A percentile compares a stretch with the other conserved stretches of the same genome.
These are phyloP conservation scores for Drosophila obscura DNA, from an alignment of 1,140 invertebrate species.

Conservation along the genomic window DNA sequence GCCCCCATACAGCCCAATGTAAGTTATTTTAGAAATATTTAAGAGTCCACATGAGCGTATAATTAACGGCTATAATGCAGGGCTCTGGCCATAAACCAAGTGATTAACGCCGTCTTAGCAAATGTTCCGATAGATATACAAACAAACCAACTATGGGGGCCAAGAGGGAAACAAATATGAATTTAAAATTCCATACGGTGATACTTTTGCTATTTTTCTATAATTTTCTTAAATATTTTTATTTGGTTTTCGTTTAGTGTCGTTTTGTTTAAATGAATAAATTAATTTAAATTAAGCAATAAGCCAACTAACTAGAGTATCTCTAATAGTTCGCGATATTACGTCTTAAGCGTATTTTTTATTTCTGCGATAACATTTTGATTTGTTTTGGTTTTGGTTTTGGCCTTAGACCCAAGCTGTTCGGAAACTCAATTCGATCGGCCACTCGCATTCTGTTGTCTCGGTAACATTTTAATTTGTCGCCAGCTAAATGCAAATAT, in stretches of 20 bases:
- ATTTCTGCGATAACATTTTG: constrained; percentile 34
- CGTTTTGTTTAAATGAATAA: constrained; percentile 65
- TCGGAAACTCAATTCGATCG: constrained; percentile 34
- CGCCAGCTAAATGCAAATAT: constrained; percentile 56
- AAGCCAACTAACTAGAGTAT: constrained; percentile 77
- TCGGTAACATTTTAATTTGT: constrained; percentile 64
- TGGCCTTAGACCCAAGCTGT: constrained; percentile 33
- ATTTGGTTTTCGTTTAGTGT: constrained; percentile 59
- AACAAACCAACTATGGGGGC: constrained; percentile 27
- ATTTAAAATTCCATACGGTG: constrained; percentile 38
- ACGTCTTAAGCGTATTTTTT: constrained; percentile 62
- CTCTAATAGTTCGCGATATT: constrained; percentile 62
- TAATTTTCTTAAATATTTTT: constrained; percentile 55
- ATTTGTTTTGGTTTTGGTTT: constrained; percentile 34
- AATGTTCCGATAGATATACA: constrained; percentile 32
- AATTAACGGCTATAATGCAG: constrained; percentile 58
- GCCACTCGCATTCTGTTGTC: constrained; percentile 35
- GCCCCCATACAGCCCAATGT: constrained; percentile 7
- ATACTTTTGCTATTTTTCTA: constrained; percentile 59
- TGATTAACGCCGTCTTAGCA: constrained; percentile 72
- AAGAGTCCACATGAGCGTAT: constrained; percentile 58
- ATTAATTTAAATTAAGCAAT: constrained; percentile 82
- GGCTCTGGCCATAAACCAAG: constrained; percentile 49
- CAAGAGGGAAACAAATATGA: constrained; percentile 13
- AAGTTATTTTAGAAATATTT: constrained; percentile 68